phyloP scores from a whole-genome alignment of 2,888 invertebrate genomes.

The Drosophila nigritarsus region DNA sequence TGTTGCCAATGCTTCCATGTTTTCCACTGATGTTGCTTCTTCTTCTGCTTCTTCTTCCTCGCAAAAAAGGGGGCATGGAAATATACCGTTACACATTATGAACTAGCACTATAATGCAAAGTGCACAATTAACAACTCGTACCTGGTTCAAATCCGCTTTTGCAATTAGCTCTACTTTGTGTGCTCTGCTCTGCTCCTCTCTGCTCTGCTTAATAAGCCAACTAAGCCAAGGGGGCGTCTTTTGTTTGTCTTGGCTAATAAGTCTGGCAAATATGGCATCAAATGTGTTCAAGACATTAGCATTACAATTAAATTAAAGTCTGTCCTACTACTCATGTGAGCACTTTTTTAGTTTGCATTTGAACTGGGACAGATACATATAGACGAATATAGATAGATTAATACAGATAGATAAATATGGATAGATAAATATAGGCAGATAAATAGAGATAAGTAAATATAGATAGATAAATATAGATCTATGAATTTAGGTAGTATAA shows the following conservation, averaged over 20 bases:
- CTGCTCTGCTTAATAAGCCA: constrained; percentile 28
- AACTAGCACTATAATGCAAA: constrained; percentile 75
- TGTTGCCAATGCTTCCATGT: constrained; percentile 5
- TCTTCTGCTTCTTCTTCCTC: neutral
- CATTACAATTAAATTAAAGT: neutral
- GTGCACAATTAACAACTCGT: constrained; percentile 73
- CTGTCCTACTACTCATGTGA: neutral
- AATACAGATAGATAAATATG: neutral
- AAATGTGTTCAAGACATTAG: neutral
- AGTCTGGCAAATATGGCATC: constrained; percentile 1
- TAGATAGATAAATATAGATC: neutral
- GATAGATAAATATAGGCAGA: neutral
- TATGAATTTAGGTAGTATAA: too few species aligned
- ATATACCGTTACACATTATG: constrained; percentile 62
- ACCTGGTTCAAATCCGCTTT: constrained; percentile 34
- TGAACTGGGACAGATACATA: neutral
- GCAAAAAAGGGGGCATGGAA: constrained; percentile 21
- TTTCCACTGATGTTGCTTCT: constrained; percentile 5
- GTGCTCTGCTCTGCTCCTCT: neutral
- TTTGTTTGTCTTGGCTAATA: constrained; percentile 18
- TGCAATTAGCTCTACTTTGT: constrained; percentile 15
- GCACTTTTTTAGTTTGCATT: neutral
- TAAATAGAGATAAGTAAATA: too few species aligned
- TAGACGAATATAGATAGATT: neutral
- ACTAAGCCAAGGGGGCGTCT: constrained; percentile 41